Conservation (phyloP, 2,797 vertebrate genomes). For the Rhynchonycteris naso region DNA sequence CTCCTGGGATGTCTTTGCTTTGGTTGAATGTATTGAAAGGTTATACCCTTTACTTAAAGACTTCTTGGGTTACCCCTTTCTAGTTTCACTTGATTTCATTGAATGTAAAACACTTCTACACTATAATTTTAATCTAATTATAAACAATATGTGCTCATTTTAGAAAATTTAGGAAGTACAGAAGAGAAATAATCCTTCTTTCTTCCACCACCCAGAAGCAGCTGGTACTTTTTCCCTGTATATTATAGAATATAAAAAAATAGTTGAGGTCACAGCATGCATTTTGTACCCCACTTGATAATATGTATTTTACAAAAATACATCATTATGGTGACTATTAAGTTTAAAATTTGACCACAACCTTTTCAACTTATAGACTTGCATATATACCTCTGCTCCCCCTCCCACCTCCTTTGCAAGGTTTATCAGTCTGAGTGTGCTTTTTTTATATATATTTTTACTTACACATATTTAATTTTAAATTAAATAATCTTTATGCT, state of each 20-base stretch:
- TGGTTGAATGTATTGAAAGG: slow-evolving; percentile 3
- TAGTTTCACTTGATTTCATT: neutral
- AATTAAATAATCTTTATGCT: slow-evolving; percentile 3
- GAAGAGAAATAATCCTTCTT: neutral
- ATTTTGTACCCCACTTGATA: neutral
- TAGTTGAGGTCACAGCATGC: neutral
- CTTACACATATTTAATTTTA: neutral
- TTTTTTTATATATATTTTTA: neutral
- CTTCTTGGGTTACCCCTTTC: neutral
- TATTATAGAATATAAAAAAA: neutral
- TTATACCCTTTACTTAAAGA: slow-evolving; percentile 34
- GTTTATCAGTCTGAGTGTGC: neutral
- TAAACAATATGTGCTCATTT: neutral
- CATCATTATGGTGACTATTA: neutral
- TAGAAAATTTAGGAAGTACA: neutral
- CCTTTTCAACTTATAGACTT: neutral
- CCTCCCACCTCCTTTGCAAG: neutral
- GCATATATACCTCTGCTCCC: neutral
- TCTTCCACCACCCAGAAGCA: neutral
- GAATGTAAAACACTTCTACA: neutral
- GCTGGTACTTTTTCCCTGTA: neutral
- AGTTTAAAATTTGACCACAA: neutral
- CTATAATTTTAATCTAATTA: slow-evolving; percentile 5
- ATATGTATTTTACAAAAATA: slow-evolving; percentile 1
- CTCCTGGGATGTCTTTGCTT: slow-evolving; percentile 35